A percentile compares a stretch with the other conserved stretches of the same genome.
Evolutionary conservation across 1,140 invertebrate genomes (phyloP).

Genomic region (Caenorhabditis brenneri): DNA sequence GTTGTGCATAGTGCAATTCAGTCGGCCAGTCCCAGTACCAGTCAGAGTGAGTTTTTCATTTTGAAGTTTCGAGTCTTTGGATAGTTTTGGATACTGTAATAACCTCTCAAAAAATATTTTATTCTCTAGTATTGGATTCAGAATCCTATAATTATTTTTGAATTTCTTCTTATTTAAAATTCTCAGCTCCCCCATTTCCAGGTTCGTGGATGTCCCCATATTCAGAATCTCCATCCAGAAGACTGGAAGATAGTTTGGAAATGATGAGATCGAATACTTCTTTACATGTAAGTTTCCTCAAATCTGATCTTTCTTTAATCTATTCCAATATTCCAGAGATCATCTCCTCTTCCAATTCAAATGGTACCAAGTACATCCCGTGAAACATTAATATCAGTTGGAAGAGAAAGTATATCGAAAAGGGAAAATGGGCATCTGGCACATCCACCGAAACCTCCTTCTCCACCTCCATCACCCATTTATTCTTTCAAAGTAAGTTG

Average conservation of each 20-base stretch:
- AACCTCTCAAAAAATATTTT: too few relatives aligned
- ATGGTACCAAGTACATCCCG: conserved; percentile 28
- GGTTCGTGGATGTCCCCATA: conserved; percentile 31
- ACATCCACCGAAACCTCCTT: conserved; percentile 4
- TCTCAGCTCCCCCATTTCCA: neutral
- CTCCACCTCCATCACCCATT: neutral
- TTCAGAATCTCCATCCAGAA: neutral
- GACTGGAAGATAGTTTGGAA: neutral
- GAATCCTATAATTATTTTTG: too few relatives aligned
- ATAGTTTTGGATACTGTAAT: too few relatives aligned
- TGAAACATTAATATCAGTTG: conserved; percentile 29
- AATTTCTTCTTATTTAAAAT: too few relatives aligned
- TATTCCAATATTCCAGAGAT: neutral
- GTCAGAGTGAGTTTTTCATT: conserved; percentile 2
- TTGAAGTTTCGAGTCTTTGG: too few relatives aligned
- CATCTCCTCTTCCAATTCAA: conserved; percentile 28
- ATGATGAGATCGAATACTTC: conserved; percentile 18
- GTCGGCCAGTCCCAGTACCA: neutral
- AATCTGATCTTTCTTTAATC: neutral
- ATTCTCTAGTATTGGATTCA: too few relatives aligned
- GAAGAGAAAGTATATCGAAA: neutral
- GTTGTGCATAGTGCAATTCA: conserved; percentile 27
- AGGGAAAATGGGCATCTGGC: neutral
- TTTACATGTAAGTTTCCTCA: neutral
- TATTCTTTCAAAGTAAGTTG: conserved; percentile 23